A percentile compares a stretch with the other conserved stretches of the same genome.
Conservation (phyloP, 1,140 invertebrate genomes). For the Hirudo medicinalis region DNA sequence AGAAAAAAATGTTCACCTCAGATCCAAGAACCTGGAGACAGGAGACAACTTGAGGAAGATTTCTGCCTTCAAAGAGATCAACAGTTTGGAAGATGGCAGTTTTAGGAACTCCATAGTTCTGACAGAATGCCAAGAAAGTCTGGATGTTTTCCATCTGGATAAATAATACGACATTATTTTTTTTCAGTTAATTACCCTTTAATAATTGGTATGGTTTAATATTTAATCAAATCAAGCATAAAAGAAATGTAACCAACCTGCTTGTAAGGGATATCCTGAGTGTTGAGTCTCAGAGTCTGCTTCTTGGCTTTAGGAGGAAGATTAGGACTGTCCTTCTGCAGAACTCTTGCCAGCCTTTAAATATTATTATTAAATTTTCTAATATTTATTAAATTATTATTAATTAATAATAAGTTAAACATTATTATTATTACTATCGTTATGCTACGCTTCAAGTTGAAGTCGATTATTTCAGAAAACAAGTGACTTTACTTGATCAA, state of each 20-base stretch:
- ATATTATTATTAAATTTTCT: background rate
- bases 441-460: too few relatives aligned
- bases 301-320: conserved; percentile 3
- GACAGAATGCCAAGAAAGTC: conserved; percentile 29
- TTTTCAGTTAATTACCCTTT: background rate
- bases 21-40: conserved; percentile 30
- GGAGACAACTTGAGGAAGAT: conserved; percentile 35
- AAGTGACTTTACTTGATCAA: conserved; percentile 8
- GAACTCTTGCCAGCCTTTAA: conserved; percentile 3
- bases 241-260: background rate
- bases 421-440: too few relatives aligned
- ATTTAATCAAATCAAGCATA: background rate
- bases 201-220: background rate
- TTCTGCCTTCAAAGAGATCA: conserved; percentile 33
- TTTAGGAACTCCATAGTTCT: conserved; percentile 30
- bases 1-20: conserved; percentile 24
- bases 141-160: conserved; percentile 34
- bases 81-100: conserved; percentile 35
- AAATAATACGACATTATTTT: conserved; percentile 1
- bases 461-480: too few relatives aligned
- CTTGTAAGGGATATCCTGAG: conserved; percentile 9
- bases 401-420: too few relatives aligned
- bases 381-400: too few relatives aligned
- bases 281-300: conserved; percentile 4
- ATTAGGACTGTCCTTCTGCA: conserved; percentile 10